Conservation (phyloP, 2,797 vertebrate genomes). For the Sebastolobus altivelis region DNA sequence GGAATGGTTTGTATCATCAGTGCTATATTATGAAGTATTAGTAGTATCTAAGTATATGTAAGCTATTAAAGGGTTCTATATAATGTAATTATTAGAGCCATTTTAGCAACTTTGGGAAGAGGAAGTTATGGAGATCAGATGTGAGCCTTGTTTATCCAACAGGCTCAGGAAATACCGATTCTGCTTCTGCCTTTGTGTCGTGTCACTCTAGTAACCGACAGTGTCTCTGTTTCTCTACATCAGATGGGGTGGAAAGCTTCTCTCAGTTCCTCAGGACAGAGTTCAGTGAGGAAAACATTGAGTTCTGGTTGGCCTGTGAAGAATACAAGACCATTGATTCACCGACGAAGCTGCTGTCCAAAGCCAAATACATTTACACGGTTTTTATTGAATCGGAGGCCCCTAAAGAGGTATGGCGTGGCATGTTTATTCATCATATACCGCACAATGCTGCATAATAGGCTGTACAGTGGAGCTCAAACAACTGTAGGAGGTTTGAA, state of each 20-base stretch:
- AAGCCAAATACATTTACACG: slow-evolving; percentile 92
- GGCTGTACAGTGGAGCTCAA: slow-evolving; percentile 10
- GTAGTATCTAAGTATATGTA: neutral
- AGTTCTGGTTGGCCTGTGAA: slow-evolving; percentile 97
- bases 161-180: neutral
- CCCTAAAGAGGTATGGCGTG: slow-evolving; percentile 92
- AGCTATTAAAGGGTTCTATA: neutral
- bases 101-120: neutral
- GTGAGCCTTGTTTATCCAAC: neutral
- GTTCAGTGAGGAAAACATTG: slow-evolving; percentile 98
- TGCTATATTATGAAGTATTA: neutral
- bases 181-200: neutral
- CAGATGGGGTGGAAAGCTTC: slow-evolving; percentile 91
- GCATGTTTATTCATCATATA: slow-evolving; percentile 47
- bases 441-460: neutral
- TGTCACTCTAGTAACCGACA: neutral
- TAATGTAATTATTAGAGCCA: slow-evolving; percentile 3
- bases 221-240: slow-evolving; percentile 32
- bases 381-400: slow-evolving; percentile 91
- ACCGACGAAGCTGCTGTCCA: slow-evolving; percentile 85
- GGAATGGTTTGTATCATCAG: neutral
- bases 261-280: slow-evolving; percentile 93
- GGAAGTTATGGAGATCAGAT: neutral
- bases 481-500: slow-evolving; percentile 29
- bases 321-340: slow-evolving; percentile 92